These are phyloP conservation scores for Parauchenoglanis punctatus DNA, from an alignment of 2,797 vertebrate species.

Conservation along the genomic window DNA sequence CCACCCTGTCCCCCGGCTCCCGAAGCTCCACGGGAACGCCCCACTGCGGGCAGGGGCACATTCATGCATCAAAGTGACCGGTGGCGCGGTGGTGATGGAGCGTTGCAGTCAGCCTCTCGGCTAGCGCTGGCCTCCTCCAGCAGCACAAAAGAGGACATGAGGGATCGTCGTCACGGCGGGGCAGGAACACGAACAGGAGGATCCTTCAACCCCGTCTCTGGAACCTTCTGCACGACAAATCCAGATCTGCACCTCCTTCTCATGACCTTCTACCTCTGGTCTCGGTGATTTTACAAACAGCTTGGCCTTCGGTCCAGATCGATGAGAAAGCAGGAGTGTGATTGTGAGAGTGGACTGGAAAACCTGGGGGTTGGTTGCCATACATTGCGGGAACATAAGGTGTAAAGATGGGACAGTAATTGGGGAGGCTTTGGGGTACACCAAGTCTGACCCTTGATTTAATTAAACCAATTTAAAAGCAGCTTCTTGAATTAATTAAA, in stretches of 20 bases:
- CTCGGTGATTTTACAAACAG: neutral
- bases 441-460: constrained; percentile 66
- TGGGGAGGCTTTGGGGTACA: constrained; percentile 51
- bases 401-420: constrained; percentile 65
- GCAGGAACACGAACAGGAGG: constrained; percentile 39
- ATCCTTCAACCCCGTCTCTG: constrained; percentile 41
- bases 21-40: constrained; percentile 61
- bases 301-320: neutral
- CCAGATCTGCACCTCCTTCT: constrained; percentile 8
- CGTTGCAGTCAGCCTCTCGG: constrained; percentile 65
- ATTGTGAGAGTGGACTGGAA: neutral
- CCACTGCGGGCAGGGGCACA: constrained; percentile 58
- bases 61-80: constrained; percentile 75
- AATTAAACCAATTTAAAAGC: constrained; percentile 68
- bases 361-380: constrained; percentile 42
- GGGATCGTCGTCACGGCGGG: constrained; percentile 62
- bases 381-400: constrained; percentile 64
- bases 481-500: constrained; percentile 71
- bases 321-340: neutral
- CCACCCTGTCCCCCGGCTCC: constrained; percentile 50
- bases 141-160: constrained; percentile 59
- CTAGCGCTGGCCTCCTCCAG: constrained; percentile 39
- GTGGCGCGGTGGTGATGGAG: constrained; percentile 72
- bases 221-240: constrained; percentile 28
- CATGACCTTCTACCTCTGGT: constrained; percentile 22